Conservation (phyloP, 2,797 vertebrate species). For the Lycodopsis pacificus region DNA sequence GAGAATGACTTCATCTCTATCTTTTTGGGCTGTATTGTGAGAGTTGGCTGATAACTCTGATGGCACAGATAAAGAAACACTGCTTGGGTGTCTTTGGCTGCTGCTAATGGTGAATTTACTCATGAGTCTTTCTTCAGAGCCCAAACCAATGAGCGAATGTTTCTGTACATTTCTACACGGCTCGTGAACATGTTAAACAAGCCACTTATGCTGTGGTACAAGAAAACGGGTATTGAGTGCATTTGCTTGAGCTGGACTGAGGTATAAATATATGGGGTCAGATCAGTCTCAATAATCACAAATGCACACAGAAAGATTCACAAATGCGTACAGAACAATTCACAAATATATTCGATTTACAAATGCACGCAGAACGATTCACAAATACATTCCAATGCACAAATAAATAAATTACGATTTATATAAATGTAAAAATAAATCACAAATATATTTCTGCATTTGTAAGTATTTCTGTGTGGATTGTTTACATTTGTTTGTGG, state of each 20-base stretch:
- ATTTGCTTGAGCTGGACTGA: background rate
- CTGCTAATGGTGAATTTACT: background rate
- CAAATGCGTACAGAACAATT: too few relatives aligned
- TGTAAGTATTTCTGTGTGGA: too few relatives aligned
- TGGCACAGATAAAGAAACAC: constrained; percentile 17
- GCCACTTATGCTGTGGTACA: background rate
- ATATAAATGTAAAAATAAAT: too few relatives aligned
- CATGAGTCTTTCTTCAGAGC: background rate
- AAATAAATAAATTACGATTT: too few relatives aligned
- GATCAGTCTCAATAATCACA: too few relatives aligned
- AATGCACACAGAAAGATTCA: too few relatives aligned
- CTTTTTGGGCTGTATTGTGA: constrained; percentile 21
- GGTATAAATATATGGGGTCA: background rate
- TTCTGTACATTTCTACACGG: background rate
- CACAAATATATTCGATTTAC: too few relatives aligned
- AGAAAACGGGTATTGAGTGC: background rate
- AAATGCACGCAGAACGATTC: too few relatives aligned
- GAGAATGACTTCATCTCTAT: constrained; percentile 50
- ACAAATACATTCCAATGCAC: too few relatives aligned
- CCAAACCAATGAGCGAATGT: background rate
- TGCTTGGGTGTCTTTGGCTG: constrained; percentile 6
- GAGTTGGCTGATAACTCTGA: constrained; percentile 19
- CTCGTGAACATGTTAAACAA: background rate
- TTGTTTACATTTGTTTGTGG: too few relatives aligned
- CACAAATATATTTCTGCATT: too few relatives aligned